phyloP scores from a whole-genome alignment of 2,797 vertebrate genomes.

The Tauraco hartlaubi region DNA sequence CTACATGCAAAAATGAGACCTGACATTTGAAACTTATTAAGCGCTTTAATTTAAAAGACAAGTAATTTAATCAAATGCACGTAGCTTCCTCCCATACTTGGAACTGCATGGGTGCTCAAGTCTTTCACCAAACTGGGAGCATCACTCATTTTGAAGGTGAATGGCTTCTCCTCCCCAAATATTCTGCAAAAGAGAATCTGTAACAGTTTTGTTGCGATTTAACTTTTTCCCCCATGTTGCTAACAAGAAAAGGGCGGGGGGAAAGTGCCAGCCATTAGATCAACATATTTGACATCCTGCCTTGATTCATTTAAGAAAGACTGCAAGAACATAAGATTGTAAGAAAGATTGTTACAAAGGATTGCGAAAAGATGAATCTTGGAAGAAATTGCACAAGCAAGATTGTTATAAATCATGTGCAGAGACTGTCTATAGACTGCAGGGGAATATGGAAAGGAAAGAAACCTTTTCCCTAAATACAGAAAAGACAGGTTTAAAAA shows the following conservation, averaged over 20 bases:
- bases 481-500: constrained; percentile 31
- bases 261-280: neutral
- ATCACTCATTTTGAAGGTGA: neutral
- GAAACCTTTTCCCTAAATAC: constrained; percentile 13
- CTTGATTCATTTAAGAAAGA: constrained; percentile 25
- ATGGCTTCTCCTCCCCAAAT: neutral
- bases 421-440: constrained; percentile 4
- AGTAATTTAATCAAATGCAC: neutral
- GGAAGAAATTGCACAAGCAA: constrained; percentile 10
- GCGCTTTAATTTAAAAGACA: constrained; percentile 34
- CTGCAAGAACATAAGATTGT: constrained; percentile 6
- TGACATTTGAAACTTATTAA: constrained; percentile 61
- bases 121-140: neutral
- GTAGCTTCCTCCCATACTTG: neutral
- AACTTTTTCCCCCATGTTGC: neutral
- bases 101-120: neutral
- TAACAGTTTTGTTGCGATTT: neutral
- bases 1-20: constrained; percentile 19
- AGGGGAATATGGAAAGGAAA: constrained; percentile 13
- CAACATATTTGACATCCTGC: neutral
- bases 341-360: constrained; percentile 5
- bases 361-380: constrained; percentile 1
- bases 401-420: constrained; percentile 8
- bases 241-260: neutral
- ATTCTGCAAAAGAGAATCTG: neutral